Base-by-base conservation (phyloP, 2,888 invertebrate species). In the Lochmaea capreae region DNA sequence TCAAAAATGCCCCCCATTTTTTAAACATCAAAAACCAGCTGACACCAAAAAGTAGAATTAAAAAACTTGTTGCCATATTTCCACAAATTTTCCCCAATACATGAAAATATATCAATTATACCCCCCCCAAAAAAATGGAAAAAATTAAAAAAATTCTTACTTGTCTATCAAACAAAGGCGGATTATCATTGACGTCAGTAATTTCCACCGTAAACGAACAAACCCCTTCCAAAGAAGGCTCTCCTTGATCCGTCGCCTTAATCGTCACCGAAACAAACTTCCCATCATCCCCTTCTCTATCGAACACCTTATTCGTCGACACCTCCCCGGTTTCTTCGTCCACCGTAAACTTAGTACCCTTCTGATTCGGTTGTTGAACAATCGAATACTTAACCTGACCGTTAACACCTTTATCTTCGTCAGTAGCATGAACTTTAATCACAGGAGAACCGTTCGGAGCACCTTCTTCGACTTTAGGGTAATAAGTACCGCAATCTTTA, bases 131-230 rank as follows among this genome's bases (percentile, higher is more conserved):
- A n/a, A n/a, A n/a, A n/a, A n/a, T n/a, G n/a, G n/a, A n/a, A n/a
- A n/a, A n/a, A n/a, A n/a, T n/a, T n/a, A n/a, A n/a, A 57, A 43
- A 9, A 57, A n/a, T 22, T 82, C 88, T 89, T 90, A 96, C 97
- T 93, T 97, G 97, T 89, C 97, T 91, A 89, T 97, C 97, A 87
- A 97, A 97, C 67, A 97, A 88, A 10, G 97, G 97, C 9, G 97
- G 97, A 88, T 98, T 98, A 87, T 99, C 99, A 85, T 99, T 99
- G 61, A 97, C 96, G 87, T 99, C 99, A 1, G 97, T 97, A 69
- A 99, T 97, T 89, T 97, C 97, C 63, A 98, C 98, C 16, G 97
- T 97, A 86, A 99, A 99, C 9, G 98, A 98, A 87, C 99, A 99
- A 79, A 98, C 98, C 39, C 98, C 98, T 88, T 98, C 98, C 79